Evolutionary conservation across 2,113 vertebrate species (phyloP), one percentile per base, ranked within the genome.

Genomic region (Ceyx cyanopectus): DNA sequence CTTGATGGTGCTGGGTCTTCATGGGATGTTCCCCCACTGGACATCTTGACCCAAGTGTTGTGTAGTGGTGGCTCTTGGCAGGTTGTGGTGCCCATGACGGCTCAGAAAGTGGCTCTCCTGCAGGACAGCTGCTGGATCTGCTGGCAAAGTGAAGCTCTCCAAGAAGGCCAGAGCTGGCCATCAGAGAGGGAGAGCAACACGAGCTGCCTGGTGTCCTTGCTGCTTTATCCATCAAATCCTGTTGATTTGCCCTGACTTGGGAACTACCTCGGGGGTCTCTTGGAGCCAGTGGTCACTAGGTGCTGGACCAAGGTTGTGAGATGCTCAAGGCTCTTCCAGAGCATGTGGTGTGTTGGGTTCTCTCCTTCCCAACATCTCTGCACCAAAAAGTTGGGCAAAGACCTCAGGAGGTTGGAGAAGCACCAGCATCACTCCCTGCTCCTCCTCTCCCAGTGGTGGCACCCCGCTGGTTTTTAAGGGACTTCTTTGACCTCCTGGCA

Each of bases 51-150:
- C 54, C 0, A 0, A 23, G 34, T 37, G 24, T 63, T 68, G 12
- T 0, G 0, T n/a, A 21, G 56, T 43, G 8, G 14, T 30, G 67
- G 32, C 37, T 63, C 8, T 58, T 2, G 8, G 40, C 14, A 82
- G 26, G 24, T 23, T 50, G 40, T 43, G 34, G 53, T 81, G 40
- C 20, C 19, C 8, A 0, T 2, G 6, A 15, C n/a, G 23, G 51
- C 17, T 30, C 17, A 37, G 56, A 68, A 78, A 32, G 66, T 46
- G 77, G 5, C 19, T 70, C 7, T 62, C 26, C 32, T 56, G 58
- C 19, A 50, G 73, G 78, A 69, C 9, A 12, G 26, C 14, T 23
- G 48, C 30, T 82, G 63, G 51, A 11, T 54, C 20, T 66, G n/a
- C 27, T 40, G 53, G 50, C 30, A 80, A 29, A 66, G 13, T 4